Evolutionary conservation across 2,113 vertebrate species (phyloP), one percentile per base, ranked within the genome.

Genomic region (Tragelaphus scriptus): DNA sequence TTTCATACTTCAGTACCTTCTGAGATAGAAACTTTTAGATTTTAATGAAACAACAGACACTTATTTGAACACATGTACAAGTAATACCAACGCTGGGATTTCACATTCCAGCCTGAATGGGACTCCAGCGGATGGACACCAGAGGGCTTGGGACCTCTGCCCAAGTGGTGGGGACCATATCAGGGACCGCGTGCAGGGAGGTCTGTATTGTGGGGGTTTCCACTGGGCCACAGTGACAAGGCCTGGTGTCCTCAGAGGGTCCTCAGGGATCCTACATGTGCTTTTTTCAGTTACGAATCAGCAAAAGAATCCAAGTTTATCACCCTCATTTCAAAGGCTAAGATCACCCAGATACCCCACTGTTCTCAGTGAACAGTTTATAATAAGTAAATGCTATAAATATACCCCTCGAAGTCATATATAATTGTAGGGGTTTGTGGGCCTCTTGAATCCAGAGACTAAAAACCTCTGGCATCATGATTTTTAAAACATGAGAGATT

Each of bases 81-180:
- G 44, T 53, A 47, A 4, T 10, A 49, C 3, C 80, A 65, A 40
- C 2, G 6, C 58, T 32, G 21, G 51, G 75, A n/a, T 17, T 32
- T 47, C 7, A 9, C 21, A 19, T 32, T 56, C 30, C 17, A 6
- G 15, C 21, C 30, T 30, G 77, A 44, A 53, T 8, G 11, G 7
- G 81, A 75, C n/a, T 75, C 19, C 19, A 32, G 51, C 47, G 11
- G 7, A 5, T 0, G 1, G 55, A 90, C 5, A 7, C 68, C 10
- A 2, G 1, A 0, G 23, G n/a, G 30, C n/a, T 68, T 15, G 9
- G 44, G 32, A 14, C 36, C 13, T 53, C 77, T 36, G 40, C n/a
- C 65, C 28, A 13, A n/a, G 53, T 6, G 9, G 17, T 1, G 2
- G 40, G 7, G 14, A 1, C 1, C 3, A 6, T 12, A 12, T 3